phyloP scores from a whole-genome alignment of 2,113 vertebrate genomes.

The Cyanoderma ruficeps region DNA sequence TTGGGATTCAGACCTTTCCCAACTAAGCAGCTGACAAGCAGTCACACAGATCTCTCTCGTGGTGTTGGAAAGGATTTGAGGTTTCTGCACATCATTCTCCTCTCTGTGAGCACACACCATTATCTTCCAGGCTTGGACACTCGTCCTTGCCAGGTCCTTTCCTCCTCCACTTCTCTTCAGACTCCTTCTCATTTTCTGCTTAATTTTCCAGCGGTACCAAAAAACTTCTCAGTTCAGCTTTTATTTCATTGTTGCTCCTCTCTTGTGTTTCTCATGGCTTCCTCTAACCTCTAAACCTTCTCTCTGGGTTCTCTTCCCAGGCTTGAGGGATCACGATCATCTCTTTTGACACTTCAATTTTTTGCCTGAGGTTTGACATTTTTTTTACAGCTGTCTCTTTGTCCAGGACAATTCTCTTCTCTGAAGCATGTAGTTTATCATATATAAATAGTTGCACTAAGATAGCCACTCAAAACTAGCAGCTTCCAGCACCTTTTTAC shows the following conservation, averaged over 20 bases:
- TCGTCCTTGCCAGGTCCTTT: not conserved
- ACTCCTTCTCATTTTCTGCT: not conserved
- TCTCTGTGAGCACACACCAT: not conserved
- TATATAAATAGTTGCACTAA: slow-evolving; percentile 18
- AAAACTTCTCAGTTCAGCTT: not conserved
- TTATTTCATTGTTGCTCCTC: not conserved
- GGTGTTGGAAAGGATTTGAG: not conserved
- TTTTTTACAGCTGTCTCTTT: slow-evolving; percentile 15
- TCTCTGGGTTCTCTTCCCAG: not conserved
- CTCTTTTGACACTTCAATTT: not conserved
- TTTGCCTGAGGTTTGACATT: not conserved
- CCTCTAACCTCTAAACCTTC: not conserved
- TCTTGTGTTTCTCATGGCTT: not conserved
- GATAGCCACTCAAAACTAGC: slow-evolving; percentile 27
- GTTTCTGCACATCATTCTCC: not conserved
- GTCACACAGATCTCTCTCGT: not conserved
- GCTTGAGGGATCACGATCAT: not conserved
- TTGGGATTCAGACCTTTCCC: not conserved
- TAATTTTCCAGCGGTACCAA: not conserved
- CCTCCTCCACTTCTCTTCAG: not conserved
- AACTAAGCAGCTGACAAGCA: fast-evolving
- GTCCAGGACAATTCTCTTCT: not conserved
- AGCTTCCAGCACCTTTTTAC: slow-evolving; percentile 27
- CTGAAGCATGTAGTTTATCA: not conserved
- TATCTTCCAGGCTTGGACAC: not conserved